Percentiles rank a stretch among this genome's conserved stretches.
Conservation (phyloP, 2,113 vertebrate genomes). For the Columba janthina region DNA sequence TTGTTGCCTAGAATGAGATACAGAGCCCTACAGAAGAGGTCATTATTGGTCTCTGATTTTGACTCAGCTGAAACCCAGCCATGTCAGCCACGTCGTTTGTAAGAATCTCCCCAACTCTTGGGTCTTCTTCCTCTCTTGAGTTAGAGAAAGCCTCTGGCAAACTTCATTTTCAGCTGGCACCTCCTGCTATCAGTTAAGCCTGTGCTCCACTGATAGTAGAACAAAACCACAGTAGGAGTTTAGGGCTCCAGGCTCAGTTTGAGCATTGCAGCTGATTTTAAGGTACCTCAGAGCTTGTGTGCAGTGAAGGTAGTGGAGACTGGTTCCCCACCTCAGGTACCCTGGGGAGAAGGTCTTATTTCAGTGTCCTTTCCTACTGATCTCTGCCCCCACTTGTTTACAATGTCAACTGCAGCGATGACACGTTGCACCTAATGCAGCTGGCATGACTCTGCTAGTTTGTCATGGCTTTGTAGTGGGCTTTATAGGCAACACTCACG, state of each 20-base stretch:
- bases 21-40: background rate
- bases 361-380: rapidly evolving
- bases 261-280: background rate
- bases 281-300: background rate
- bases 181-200: too few species aligned
- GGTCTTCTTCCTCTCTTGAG: background rate
- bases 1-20: background rate
- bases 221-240: background rate
- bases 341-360: background rate
- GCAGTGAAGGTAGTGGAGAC: background rate
- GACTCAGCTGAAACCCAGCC: background rate
- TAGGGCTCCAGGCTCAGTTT: background rate
- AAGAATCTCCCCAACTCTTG: background rate
- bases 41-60: background rate
- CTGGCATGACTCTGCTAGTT: background rate
- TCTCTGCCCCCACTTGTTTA: background rate
- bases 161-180: background rate
- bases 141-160: background rate
- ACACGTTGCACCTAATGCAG: background rate
- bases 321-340: background rate
- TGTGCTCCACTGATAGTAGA: background rate
- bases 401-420: background rate
- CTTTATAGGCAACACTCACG: background rate
- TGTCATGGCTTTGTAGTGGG: background rate
- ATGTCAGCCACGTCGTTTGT: background rate